Conservation (phyloP, 1,140 invertebrate genomes). For the Centruroides vittatus region DNA sequence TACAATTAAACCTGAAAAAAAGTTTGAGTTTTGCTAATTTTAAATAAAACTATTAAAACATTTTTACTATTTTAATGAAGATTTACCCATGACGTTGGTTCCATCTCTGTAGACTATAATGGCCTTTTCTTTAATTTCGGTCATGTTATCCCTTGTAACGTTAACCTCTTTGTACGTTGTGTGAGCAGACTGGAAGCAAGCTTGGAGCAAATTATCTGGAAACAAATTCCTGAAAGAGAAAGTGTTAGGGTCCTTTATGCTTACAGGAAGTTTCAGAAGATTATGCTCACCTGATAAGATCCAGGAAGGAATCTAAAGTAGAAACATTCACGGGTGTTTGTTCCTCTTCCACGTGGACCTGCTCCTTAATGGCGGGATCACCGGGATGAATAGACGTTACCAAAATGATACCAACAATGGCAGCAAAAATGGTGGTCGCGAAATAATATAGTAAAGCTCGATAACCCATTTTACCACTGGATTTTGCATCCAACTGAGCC, state of each 20-base stretch:
- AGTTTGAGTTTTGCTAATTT: too few relatives aligned
- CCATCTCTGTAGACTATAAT: conserved; percentile 13
- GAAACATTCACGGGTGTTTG: conserved; percentile 25
- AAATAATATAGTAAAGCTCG: conserved; percentile 42
- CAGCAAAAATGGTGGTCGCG: conserved; percentile 39
- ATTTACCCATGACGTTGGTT: conserved; percentile 20
- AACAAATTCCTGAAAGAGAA: conserved; percentile 32
- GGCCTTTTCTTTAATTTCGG: too few relatives aligned
- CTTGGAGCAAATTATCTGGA: conserved; percentile 37
- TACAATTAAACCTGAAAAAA: conserved; percentile 22
- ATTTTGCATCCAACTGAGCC: conserved; percentile 28
- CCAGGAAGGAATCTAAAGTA: conserved; percentile 43
- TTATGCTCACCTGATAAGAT: conserved; percentile 37
- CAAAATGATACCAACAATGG: conserved; percentile 36
- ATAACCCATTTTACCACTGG: conserved; percentile 34
- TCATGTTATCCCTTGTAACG: too few relatives aligned
- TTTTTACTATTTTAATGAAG: not conserved
- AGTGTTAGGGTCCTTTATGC: not conserved
- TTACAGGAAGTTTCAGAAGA: too few relatives aligned
- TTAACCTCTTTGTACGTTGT: too few relatives aligned
- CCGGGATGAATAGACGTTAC: conserved; percentile 37
- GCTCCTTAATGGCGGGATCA: conserved; percentile 23
- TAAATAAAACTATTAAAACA: too few relatives aligned
- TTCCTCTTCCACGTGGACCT: not conserved
- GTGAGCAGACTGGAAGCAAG: conserved; percentile 23